A percentile compares a stretch with the other conserved stretches of the same genome.
These are phyloP conservation scores for Oreortyx pictus DNA, from an alignment of 2,797 vertebrate species.

Conservation along the genomic window DNA sequence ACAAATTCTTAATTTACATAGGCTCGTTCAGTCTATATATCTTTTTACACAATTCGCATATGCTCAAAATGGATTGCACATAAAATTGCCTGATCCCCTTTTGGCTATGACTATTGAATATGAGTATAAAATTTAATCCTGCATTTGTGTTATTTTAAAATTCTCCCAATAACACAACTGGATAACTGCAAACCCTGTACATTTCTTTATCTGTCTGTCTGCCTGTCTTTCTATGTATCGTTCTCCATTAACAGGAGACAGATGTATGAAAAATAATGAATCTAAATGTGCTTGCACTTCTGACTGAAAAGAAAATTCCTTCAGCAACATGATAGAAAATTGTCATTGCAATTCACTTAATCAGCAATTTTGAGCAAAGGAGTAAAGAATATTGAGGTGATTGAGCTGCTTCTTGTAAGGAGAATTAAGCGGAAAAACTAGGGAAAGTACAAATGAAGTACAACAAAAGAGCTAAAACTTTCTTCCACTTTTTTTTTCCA, in stretches of 20 bases:
- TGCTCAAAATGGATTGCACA: background rate
- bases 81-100: background rate
- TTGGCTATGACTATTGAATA: background rate
- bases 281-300: background rate
- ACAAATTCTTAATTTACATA: background rate
- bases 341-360: background rate
- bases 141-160: background rate
- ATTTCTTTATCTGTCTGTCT: background rate
- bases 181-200: background rate
- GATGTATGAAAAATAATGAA: background rate
- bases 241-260: background rate
- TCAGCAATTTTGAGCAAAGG: background rate
- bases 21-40: background rate
- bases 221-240: accelerated
- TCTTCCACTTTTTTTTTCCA: background rate
- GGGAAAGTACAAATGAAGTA: background rate
- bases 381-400: background rate
- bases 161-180: background rate
- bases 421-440: background rate
- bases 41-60: background rate
- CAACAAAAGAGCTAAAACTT: background rate
- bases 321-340: background rate
- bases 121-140: background rate
- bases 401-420: background rate
- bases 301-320: background rate